Base-by-base conservation (phyloP, 2,888 invertebrate species). In the Cremastobaeus sp. region DNA sequence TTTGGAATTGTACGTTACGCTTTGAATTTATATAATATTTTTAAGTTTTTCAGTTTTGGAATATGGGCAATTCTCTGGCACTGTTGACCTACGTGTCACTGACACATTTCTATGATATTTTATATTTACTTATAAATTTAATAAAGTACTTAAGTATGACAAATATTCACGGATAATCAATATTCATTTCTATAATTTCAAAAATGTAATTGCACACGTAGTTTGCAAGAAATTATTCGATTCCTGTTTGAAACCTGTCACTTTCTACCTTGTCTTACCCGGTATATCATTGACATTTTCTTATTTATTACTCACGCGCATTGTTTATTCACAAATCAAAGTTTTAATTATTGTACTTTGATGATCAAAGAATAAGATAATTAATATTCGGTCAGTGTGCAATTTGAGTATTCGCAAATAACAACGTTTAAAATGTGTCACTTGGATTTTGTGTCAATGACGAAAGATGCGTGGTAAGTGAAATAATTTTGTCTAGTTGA, bases 331-430 rank as follows among this genome's bases (percentile, higher is more conserved):
- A 45, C 14, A 45, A 45, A 45, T 25, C 12, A 28, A 45, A 45
- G 15, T 8, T 6, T 28, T 14, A 45, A n/a, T 0, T 28, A 28
- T 6, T 45, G 28, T 28, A 45, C 4, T 45, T 45, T 8, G 15
- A 28, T 28, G 25, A 25, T 45, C 45, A 45, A 45, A 45, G 25
- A 45, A 45, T 45, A 45, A 45, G 28, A 45, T 28, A 45, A 45
- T 25, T 28, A 6, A 12, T 6, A 28, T 28, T 2, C 4, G 8
- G 28, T 11, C 12, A 11, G 12, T 45, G 25, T 45, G 21, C 45
- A 45, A 25, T 45, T 45, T 25, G 45, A 45, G 28, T 45, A 25
- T 25, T 45, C 12, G 45, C n/a, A 28, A 1, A 45, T 45, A 25
- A 45, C 11, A 47, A 47, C 9, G 28, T 47, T 48, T 32, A 11